phyloP scores from a whole-genome alignment of 2,113 vertebrate genomes.

The Scomber colias region DNA sequence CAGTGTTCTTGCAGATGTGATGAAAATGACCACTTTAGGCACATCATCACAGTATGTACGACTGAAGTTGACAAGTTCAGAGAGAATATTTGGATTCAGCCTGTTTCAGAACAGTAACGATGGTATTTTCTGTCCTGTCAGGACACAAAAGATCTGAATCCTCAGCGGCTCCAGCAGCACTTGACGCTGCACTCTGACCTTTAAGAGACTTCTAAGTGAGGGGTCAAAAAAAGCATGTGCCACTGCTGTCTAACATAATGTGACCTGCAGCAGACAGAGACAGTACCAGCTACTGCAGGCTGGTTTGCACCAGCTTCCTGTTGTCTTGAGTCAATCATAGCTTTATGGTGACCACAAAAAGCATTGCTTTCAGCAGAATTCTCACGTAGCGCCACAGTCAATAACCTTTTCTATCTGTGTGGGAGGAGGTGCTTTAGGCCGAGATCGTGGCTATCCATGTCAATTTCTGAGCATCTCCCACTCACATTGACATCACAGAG shows the following conservation, averaged over 20 bases:
- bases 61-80: not conserved
- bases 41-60: too few species aligned
- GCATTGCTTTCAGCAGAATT: slow-evolving; percentile 40
- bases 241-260: not conserved
- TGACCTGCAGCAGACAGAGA: not conserved
- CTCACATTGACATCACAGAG: slow-evolving; percentile 24
- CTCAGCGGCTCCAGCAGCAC: not conserved
- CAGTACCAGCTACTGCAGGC: not conserved
- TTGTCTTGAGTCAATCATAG: slow-evolving; percentile 28
- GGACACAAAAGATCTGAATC: not conserved
- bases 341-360: slow-evolving; percentile 60
- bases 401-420: slow-evolving; percentile 60
- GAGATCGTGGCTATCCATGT: slow-evolving; percentile 22
- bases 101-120: not conserved
- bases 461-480: slow-evolving; percentile 43
- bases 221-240: not conserved
- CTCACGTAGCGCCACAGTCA: slow-evolving; percentile 3
- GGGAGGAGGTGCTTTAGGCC: slow-evolving; percentile 52
- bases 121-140: not conserved
- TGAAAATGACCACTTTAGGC: too few species aligned
- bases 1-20: too few species aligned
- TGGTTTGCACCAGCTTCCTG: slow-evolving; percentile 8
- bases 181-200: not conserved
- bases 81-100: not conserved
- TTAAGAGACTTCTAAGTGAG: not conserved